Conservation (phyloP, 2,113 vertebrate genomes). For the Oreocharis arfaki region DNA sequence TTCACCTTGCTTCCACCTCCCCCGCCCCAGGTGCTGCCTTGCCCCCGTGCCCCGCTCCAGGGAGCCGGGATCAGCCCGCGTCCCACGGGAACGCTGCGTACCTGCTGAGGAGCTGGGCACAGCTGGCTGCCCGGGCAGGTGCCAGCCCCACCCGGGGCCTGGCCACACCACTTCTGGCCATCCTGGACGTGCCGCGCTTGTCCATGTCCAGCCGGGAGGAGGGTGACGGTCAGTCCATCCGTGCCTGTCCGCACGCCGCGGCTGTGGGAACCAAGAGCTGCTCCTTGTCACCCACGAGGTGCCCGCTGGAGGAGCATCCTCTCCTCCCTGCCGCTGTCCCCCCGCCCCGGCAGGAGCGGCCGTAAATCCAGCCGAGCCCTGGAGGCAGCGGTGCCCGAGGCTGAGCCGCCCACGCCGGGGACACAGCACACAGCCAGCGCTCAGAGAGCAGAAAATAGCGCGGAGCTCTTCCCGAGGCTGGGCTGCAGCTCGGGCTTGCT, state of each 20-base stretch:
- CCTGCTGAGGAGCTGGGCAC: constrained; percentile 47
- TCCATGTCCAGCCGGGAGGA: neutral
- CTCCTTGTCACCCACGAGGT: neutral
- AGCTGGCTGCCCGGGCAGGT: neutral
- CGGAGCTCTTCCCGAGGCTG: neutral
- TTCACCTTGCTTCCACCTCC: rapidly evolving
- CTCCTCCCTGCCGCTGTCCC: neutral
- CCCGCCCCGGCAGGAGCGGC: neutral
- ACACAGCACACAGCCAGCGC: neutral
- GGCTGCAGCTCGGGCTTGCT: neutral
- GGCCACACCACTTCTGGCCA: neutral
- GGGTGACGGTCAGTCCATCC: neutral
- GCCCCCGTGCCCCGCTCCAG: rapidly evolving
- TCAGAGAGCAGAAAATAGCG: rapidly evolving
- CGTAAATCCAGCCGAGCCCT: neutral
- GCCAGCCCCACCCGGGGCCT: neutral
- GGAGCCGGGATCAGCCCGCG: rapidly evolving
- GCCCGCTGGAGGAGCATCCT: neutral
- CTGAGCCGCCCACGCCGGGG: neutral
- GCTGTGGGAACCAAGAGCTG: rapidly evolving
- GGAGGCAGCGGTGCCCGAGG: neutral
- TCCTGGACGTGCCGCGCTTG: neutral
- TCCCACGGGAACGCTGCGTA: neutral
- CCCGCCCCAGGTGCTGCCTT: neutral
- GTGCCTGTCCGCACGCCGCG: rapidly evolving